Base-by-base conservation (phyloP, 2,113 vertebrate species). In the Ivindomyrus marchei region DNA sequence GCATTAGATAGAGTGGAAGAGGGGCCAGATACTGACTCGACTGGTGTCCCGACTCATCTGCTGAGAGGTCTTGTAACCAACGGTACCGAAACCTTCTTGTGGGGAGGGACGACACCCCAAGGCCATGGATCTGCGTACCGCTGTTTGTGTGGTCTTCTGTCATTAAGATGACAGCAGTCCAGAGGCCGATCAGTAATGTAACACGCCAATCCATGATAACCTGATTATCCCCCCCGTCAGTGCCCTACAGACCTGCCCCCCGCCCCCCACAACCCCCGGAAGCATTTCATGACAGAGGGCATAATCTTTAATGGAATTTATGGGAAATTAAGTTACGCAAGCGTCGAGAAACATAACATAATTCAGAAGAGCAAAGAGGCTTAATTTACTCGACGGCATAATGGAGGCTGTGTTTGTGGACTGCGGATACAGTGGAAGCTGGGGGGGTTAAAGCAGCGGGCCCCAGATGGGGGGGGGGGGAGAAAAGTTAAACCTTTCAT, bases 251-350 rank as follows among this genome's bases (percentile, higher is more conserved):
- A 11, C 66, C 10, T 31, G 10, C 11, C 66, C 70, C 31, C 13
- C 3, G 0, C 58, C n/a, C 24, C 96, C 96, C 95, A 27, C n/a
- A n/a, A 66, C 95, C 96, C 95, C 96, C 97, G 97, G 96, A 97
- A 97, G 96, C 94, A 94, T 95, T 96, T 95, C 95, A 96, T 97
- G 96, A 96, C 95, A 96, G 95, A 96, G 96, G 95, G 95, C 96
- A 95, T 96, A 95, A 96, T 97, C 96, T 96, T 97, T 97, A 97
- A 97, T 97, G 97, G 96, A 97, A 96, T 97, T 96, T 97, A 96
- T 96, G 96, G 96, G 96, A 97, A 97, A 97, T 97, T 95, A 97
- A 97, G 97, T 97, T 97, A 96, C 95, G 94, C 94, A 95, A 96
- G 97, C 96, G 96, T 97, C 97, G 96, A 96, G 97, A 96, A 97